Evolutionary conservation across 2,113 vertebrate species (phyloP).

Genomic region (Macrotis lagotis): DNA sequence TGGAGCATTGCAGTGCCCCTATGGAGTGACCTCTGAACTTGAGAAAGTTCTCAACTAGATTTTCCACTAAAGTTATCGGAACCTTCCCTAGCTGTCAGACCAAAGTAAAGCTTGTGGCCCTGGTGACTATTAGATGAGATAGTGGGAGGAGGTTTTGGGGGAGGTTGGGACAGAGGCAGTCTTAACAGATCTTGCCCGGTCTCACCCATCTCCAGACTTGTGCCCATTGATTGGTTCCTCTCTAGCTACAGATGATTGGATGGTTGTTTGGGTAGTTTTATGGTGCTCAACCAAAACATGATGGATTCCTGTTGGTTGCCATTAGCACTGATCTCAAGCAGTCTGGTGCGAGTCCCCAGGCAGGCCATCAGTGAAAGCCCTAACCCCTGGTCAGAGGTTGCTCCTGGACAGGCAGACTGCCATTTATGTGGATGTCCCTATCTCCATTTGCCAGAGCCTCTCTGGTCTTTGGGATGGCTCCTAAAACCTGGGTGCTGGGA

Average conservation of each 20-base stretch:
- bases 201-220: neutral
- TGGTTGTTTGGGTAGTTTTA: neutral
- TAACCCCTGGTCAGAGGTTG: neutral
- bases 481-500: neutral
- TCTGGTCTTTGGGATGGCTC: neutral
- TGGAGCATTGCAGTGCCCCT: neutral
- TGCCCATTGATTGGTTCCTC: neutral
- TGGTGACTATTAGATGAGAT: neutral
- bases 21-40: slow-evolving; percentile 50
- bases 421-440: neutral
- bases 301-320: neutral
- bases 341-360: neutral
- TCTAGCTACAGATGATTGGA: neutral
- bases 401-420: neutral
- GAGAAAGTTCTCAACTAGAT: slow-evolving; percentile 37
- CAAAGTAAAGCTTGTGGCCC: slow-evolving; percentile 25
- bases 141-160: neutral
- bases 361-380: neutral
- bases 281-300: neutral
- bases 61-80: slow-evolving; percentile 7
- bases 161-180: neutral
- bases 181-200: neutral
- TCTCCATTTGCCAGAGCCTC: neutral
- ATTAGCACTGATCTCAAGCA: neutral
- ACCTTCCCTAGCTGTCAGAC: neutral